These are phyloP conservation scores for Cheilosia grossa DNA, from an alignment of 2,888 invertebrate species.

Conservation along the genomic window DNA sequence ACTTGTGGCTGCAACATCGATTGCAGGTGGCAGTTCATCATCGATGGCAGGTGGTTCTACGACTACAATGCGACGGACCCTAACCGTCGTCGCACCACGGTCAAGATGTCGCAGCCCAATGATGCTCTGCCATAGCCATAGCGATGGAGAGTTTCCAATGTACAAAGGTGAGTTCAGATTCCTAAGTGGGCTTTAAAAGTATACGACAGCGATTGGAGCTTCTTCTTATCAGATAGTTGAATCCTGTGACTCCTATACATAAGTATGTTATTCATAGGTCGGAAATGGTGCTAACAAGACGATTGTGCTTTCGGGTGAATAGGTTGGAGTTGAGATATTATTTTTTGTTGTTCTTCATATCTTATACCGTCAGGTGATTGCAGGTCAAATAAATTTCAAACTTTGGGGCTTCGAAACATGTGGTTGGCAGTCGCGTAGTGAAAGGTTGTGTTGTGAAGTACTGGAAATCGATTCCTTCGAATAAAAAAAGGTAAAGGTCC, in stretches of 20 bases:
- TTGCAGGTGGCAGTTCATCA: conserved; percentile 79
- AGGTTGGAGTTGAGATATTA: not conserved
- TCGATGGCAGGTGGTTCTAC: conserved; percentile 76
- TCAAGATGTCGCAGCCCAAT: conserved; percentile 89
- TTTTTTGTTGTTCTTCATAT: too few species aligned
- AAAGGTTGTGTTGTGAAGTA: too few species aligned
- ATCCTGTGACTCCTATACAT: conserved; percentile 15
- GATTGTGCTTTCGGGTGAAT: not conserved
- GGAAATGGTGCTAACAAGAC: not conserved
- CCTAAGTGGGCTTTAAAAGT: conserved; percentile 8
- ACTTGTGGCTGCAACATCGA: conserved; percentile 80
- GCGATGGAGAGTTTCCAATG: conserved; percentile 93
- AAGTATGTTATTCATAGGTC: conserved; percentile 30
- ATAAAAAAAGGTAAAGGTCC: too few species aligned
- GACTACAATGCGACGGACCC: conserved; percentile 66
- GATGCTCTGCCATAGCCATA: conserved; percentile 94
- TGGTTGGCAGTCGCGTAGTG: too few species aligned
- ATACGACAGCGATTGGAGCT: not conserved
- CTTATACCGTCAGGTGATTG: too few species aligned
- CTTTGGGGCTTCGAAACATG: too few species aligned
- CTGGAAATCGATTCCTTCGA: too few species aligned
- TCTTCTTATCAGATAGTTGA: not conserved
- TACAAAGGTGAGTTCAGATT: conserved; percentile 87
- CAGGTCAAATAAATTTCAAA: too few species aligned
- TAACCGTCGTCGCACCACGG: conserved; percentile 79